Evolutionary conservation across 2,113 vertebrate species (phyloP), one percentile per base, ranked within the genome.

Genomic region (Corythornis madagascariensis): DNA sequence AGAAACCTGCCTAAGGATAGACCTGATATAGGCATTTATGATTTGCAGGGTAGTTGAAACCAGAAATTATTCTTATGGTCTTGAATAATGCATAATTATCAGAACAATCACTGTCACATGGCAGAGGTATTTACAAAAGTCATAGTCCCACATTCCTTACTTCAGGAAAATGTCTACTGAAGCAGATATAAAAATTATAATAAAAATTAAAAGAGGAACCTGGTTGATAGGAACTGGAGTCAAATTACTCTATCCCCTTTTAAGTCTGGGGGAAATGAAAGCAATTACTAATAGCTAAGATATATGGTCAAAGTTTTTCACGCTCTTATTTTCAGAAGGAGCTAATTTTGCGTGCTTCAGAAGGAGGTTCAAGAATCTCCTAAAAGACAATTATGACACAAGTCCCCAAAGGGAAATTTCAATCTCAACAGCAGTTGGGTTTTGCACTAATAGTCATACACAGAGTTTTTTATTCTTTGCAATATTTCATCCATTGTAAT

Each of bases 41-140:
- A 78, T 83, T 77, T 90, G 73, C 29, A 59, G 16, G 9, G 12
- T 35, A 95, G 87, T 90, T 96, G 74, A 71, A 83, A 72, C 24
- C 13, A 24, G 60, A 20, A 61, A 65, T 92, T 88, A 83, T 87
- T 71, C 84, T 83, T 60, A 60, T n/a, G 75, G 40, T 80, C 45
- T 89, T 38, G 88, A 87, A 86, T 82, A 83, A 82, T 75, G 55
- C 91, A 63, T 61, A 92, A 83, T 91, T 95, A 83, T 80, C 42
- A 65, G 63, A 96, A 92, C 53, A 94, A 61, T 86, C 71, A 79
- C 42, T 89, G 66, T 86, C 72, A 90, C 70, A 35, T 88, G 38
- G 43, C 80, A 92, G 53, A 84, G n/a, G 76, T 88, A 75, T 89
- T 95, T 89, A 79, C 50, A 89, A 84, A 87, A 55, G 63, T 84